Evolutionary conservation across 2,113 vertebrate genomes (phyloP), one percentile per base, ranked within the genome.

Genomic region (Porphyrio hochstetteri): DNA sequence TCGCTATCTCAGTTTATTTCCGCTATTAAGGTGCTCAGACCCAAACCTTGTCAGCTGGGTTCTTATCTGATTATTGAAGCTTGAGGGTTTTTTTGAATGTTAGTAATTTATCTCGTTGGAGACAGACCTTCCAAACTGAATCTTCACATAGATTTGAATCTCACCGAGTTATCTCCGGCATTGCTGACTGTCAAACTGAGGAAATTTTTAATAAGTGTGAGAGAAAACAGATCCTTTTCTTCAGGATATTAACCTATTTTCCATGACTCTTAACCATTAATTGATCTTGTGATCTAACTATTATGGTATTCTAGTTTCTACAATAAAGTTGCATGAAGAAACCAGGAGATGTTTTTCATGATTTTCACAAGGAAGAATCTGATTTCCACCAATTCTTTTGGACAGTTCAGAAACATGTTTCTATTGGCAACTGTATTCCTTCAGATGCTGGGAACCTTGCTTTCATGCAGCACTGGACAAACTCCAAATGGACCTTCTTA

Each of bases 381-480:
- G n/a, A 40, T 46, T 76, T 93, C 50, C 35, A 36, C 9, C 21
- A 33, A 27, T 3, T 76, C 14, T 77, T 82, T 77, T 78, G 8
- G 5, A 1, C 16, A 36, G 10, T 24, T 92, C 31, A 61, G 35
- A 57, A 86, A 52, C 25, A 14, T 5, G 14, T 67, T 88, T 69
- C 4, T 36, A 10, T 79, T 50, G 75, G 60, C 3, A 5, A 59
- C 38, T 52, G 10, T 74, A 64, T 76, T 91, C 5, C 2, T 80
- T 76, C 52, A 76, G 21, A 44, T 40, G 11, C 15, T 21, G 75
- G 16, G 20, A 86, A 5, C 3, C 2, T 11, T 71, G 19, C 11
- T 79, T 48, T 80, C 31, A 53, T 36, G 13, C 4, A 53, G 5
- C 2, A 13, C 19, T 0, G 0, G 19, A 16, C 0, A 2, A 38